Evolutionary conservation across 2,113 vertebrate species (phyloP), one percentile per base, ranked within the genome.

Genomic region (Hemichromis elongatus): DNA sequence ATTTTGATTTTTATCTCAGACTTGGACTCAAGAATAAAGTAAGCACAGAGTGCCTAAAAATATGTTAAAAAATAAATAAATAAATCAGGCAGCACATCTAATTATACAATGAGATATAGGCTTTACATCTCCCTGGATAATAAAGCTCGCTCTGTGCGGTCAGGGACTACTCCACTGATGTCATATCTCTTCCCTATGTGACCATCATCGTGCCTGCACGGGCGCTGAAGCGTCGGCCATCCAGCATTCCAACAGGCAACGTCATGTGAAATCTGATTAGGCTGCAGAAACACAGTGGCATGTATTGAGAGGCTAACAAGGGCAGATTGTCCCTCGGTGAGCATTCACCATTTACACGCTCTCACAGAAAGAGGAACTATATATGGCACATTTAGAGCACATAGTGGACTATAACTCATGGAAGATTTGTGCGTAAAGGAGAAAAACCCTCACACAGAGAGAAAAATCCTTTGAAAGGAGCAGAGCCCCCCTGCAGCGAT

Each of bases 271-370:
- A 94, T 93, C 89, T 93, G 92, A 95, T 95, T 92, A 86, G 92
- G 87, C 93, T 93, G 92, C 92, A 92, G 92, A 90, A 92, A 91
- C 86, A 95, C 92, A 94, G 92, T 88, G 87, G 88, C 86, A 59
- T 89, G 91, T 86, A 94, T 95, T 94, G 87, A 95, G 86, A 86
- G 77, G 86, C 86, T 91, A 95, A 95, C 93, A 95, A 94, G 85
- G 88, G 92, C 86, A 93, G 90, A 92, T 90, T 94, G 94, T 94
- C 80, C 82, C 83, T 61, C 53, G 5, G 79, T 68, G 83, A 84
- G 87, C 90, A 79, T 87, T 85, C 83, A 83, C 87, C 78, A 90
- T 90, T 92, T 86, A 90, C 90, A 84, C 85, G 63, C 56, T 79
- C n/a, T 37, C 40, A 77, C 55, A 87, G n/a, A 80, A 52, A 77